Percentiles rank a stretch among this genome's conserved stretches.
phyloP scores from a whole-genome alignment of 2,888 invertebrate species.

The Morpho achilles region DNA sequence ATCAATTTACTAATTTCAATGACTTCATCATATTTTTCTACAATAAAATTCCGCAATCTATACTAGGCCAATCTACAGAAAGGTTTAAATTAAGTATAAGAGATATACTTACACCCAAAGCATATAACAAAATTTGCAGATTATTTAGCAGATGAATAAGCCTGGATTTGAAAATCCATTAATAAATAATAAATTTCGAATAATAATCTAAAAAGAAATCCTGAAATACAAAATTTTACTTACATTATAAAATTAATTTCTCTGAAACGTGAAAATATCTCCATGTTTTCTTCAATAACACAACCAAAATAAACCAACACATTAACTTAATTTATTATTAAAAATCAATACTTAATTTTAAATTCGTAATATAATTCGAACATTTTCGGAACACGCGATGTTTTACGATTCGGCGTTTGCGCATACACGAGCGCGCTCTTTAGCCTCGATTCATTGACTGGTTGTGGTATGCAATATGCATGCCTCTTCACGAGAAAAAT shows the following conservation, averaged over 20 bases:
- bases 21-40: no score
- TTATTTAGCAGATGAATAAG: no score
- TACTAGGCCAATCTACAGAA: no score
- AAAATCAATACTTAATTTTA: neutral
- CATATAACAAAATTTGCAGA: no score
- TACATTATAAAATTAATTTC: neutral
- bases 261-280: neutral
- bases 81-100: no score
- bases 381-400: conserved; percentile 15
- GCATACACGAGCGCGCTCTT: conserved; percentile 7
- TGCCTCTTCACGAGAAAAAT: conserved; percentile 16
- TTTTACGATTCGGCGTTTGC: conserved; percentile 17
- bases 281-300: neutral
- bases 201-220: no score
- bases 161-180: no score
- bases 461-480: conserved; percentile 2
- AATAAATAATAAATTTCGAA: no score
- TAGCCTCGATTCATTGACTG: conserved; percentile 20
- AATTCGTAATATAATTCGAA: conserved; percentile 1
- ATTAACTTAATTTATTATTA: neutral
- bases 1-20: no score
- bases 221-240: neutral
- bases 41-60: no score
- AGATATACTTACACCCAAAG: no score
- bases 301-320: neutral